These are phyloP conservation scores for Eupeodes corollae DNA, from an alignment of 1,140 invertebrate genomes.

Conservation along the genomic window DNA sequence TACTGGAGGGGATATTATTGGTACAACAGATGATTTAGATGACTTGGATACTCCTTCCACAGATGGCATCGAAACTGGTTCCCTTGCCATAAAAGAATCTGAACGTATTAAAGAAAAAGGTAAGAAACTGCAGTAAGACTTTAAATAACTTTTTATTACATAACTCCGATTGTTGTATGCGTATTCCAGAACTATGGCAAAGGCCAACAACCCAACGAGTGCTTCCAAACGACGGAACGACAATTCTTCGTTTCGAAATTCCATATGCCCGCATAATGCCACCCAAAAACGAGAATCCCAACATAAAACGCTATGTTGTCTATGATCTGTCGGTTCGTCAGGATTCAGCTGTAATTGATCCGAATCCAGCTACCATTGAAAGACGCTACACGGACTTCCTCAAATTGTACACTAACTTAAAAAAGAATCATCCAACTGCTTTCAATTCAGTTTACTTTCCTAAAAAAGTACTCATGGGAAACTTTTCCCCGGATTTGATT, in stretches of 20 bases:
- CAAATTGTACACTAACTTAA: slow-evolving; percentile 51
- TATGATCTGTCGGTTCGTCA: slow-evolving; percentile 50
- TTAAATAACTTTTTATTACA: not conserved
- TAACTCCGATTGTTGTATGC: not conserved
- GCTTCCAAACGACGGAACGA: slow-evolving; percentile 18
- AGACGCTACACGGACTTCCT: slow-evolving; percentile 67
- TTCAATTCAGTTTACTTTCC: slow-evolving; percentile 54
- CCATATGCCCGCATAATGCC: slow-evolving; percentile 38
- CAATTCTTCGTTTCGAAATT: slow-evolving; percentile 39
- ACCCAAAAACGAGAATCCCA: slow-evolving; percentile 36
- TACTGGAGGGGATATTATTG: slow-evolving; percentile 16
- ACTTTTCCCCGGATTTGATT: slow-evolving; percentile 63
- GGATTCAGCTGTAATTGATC: slow-evolving; percentile 40
- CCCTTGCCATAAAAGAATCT: slow-evolving; percentile 18
- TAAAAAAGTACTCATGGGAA: slow-evolving; percentile 61
- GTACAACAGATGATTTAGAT: slow-evolving; percentile 20
- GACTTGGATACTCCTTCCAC: slow-evolving; percentile 24
- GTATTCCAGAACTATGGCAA: slow-evolving; percentile 22
- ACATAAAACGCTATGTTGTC: slow-evolving; percentile 50
- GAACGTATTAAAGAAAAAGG: slow-evolving; percentile 19
- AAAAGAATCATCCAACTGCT: slow-evolving; percentile 46
- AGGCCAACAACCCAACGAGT: slow-evolving; percentile 8
- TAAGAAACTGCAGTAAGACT: slow-evolving; percentile 1
- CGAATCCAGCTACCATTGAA: slow-evolving; percentile 51
- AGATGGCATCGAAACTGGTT: slow-evolving; percentile 24